A percentile compares a stretch with the other conserved stretches of the same genome.
Evolutionary conservation across 2,797 vertebrate genomes (phyloP).

Genomic region (Enteromius treurensis): DNA sequence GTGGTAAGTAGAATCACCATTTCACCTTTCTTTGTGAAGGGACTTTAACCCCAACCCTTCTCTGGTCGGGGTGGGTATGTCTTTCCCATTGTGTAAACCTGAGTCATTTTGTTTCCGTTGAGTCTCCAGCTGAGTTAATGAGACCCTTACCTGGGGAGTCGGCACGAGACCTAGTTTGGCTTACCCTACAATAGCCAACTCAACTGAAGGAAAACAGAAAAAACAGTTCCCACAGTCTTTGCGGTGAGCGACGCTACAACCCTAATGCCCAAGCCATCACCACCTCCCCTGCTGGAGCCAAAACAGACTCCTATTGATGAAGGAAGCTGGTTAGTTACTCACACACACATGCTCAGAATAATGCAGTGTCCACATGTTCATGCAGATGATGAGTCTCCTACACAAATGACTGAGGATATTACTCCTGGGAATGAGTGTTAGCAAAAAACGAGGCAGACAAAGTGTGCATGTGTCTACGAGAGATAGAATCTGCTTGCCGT

Average conservation of each 20-base stretch:
- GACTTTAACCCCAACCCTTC: background rate
- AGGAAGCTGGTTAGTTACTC: slow-evolving; percentile 55
- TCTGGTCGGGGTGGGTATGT: background rate
- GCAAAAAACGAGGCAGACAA: slow-evolving; percentile 8
- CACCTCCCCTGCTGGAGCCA: slow-evolving; percentile 55
- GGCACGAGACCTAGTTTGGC: slow-evolving; percentile 42
- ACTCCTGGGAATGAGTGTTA: slow-evolving; percentile 11
- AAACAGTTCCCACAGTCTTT: slow-evolving; percentile 36
- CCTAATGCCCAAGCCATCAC: slow-evolving; percentile 45
- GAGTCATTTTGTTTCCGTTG: slow-evolving; percentile 17
- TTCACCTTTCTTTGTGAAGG: slow-evolving; percentile 14
- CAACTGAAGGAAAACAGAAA: slow-evolving; percentile 29
- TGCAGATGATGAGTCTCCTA: slow-evolving; percentile 54
- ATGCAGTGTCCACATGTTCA: slow-evolving; percentile 47
- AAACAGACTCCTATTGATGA: slow-evolving; percentile 58
- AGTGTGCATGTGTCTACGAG: slow-evolving; percentile 19
- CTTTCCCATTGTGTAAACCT: slow-evolving; percentile 29
- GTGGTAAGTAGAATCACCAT: slow-evolving; percentile 18
- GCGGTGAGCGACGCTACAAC: slow-evolving; percentile 32
- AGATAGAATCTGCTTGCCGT: slow-evolving; percentile 37
- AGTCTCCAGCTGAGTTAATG: slow-evolving; percentile 50
- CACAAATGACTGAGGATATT: slow-evolving; percentile 27
- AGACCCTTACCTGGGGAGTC: slow-evolving; percentile 50
- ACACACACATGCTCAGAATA: slow-evolving; percentile 36
- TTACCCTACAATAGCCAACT: slow-evolving; percentile 28